A percentile compares a stretch with the other conserved stretches of the same genome.
phyloP scores from a whole-genome alignment of 2,797 vertebrate species.

The Ctenochaetus hawaiiensis region DNA sequence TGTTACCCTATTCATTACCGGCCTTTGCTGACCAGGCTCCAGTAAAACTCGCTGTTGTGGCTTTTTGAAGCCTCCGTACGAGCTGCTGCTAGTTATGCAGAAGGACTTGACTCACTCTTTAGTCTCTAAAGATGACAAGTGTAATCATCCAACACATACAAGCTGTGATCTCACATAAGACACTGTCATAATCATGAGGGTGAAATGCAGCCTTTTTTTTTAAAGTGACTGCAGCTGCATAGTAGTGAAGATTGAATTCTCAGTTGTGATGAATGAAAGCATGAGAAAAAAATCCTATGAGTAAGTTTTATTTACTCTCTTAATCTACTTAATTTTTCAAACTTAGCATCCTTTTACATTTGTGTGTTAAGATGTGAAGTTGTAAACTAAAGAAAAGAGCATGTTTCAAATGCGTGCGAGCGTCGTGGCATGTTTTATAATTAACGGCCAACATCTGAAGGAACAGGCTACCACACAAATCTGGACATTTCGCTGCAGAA shows the following conservation, averaged over 20 bases:
- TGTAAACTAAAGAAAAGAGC: slow-evolving; percentile 11
- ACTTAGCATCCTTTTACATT: slow-evolving; percentile 1
- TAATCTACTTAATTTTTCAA: slow-evolving; percentile 2
- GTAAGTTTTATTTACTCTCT: slow-evolving; percentile 7
- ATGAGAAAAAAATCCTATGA: slow-evolving; percentile 6
- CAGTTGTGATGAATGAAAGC: slow-evolving; percentile 4
- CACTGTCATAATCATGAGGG: slow-evolving; percentile 26
- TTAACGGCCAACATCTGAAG: slow-evolving; percentile 59
- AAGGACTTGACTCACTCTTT: slow-evolving; percentile 26
- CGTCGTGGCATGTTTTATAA: slow-evolving; percentile 35
- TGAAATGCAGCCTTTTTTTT: slow-evolving; percentile 22
- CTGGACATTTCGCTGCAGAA: slow-evolving; percentile 60
- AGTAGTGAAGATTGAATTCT: slow-evolving; percentile 4
- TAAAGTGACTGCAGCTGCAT: slow-evolving; percentile 19
- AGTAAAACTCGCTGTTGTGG: slow-evolving; percentile 57
- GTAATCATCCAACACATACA: slow-evolving; percentile 36
- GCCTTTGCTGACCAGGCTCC: slow-evolving; percentile 55
- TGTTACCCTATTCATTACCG: slow-evolving; percentile 43
- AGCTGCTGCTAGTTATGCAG: slow-evolving; percentile 55
- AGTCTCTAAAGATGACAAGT: slow-evolving; percentile 45
- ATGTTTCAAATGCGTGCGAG: slow-evolving; percentile 14
- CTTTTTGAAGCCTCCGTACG: slow-evolving; percentile 53
- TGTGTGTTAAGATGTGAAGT: slow-evolving; percentile 2
- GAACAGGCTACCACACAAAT: slow-evolving; percentile 47
- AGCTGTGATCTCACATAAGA: slow-evolving; percentile 47